Evolutionary conservation across 2,113 vertebrate genomes (phyloP), one percentile per base, ranked within the genome.

Genomic region (Lichenostomus cassidix): DNA sequence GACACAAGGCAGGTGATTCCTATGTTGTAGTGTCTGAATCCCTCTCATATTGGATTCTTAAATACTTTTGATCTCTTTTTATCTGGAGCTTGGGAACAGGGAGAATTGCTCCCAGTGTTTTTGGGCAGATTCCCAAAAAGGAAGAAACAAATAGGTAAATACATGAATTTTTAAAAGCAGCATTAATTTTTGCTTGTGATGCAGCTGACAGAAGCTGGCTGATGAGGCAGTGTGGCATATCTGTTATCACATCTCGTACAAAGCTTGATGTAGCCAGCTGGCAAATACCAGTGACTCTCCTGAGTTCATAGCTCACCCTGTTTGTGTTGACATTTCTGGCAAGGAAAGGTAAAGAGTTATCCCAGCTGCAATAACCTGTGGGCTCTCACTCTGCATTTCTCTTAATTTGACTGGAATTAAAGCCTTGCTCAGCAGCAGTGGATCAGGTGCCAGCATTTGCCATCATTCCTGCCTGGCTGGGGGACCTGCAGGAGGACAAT

Each of bases 271-370:
- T 29, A 86, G 90, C 87, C 94, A 93, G 87, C 92, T 96, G 95
- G 95, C 92, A 93, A 96, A 93, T 78, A 94, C 47, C 93, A 93
- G 56, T 1, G 0, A 5, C 35, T 92, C 92, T 93, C 87, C 68
- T n/a, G 92, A 92, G 95, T 39, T 96, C 79, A 41, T 67, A 62
- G 79, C 94, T 94, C 73, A 81, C 83, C 80, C 79, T 90, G 71
- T 44, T 95, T 73, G 47, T 86, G 87, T 80, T 93, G 93, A 92
- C 93, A 83, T 73, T 93, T 94, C 91, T 96, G 94, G 91, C 90
- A 88, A 64, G 83, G 79, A 65, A 95, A 92, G 79, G 90, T 90
- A 83, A 88, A 93, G 94, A 94, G 85, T 95, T 96, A 60, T 94
- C 76, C 82, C 93, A 93, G 82, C 79, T 91, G 86, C 82, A 88